Evolutionary conservation across 2,113 vertebrate genomes (phyloP).

Genomic region (Coreoperca whiteheadi): DNA sequence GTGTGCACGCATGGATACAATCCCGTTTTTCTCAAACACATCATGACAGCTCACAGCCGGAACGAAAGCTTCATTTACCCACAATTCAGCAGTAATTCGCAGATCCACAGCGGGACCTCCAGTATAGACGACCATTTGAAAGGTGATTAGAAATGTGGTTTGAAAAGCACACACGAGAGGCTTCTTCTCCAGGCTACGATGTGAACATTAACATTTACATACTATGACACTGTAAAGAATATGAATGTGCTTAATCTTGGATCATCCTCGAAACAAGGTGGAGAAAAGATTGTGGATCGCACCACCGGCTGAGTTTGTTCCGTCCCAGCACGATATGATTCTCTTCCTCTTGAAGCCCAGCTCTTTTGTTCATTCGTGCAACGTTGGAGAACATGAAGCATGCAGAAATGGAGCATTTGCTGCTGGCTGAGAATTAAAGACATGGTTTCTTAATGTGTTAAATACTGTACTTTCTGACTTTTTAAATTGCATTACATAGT

Average conservation of each 20-base stretch:
- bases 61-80: slow-evolving; percentile 80
- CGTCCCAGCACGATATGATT: slow-evolving; percentile 27
- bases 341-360: slow-evolving; percentile 23
- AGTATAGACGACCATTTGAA: slow-evolving; percentile 72
- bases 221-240: slow-evolving; percentile 33
- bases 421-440: slow-evolving; percentile 1
- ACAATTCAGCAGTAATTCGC: slow-evolving; percentile 78
- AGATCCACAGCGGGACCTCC: slow-evolving; percentile 65
- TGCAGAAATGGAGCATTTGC: slow-evolving; percentile 21
- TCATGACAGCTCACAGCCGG: slow-evolving; percentile 81
- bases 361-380: slow-evolving; percentile 6
- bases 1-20: slow-evolving; percentile 70
- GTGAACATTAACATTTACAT: slow-evolving; percentile 36
- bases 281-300: slow-evolving; percentile 27
- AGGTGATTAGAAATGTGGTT: slow-evolving; percentile 69
- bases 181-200: slow-evolving; percentile 12
- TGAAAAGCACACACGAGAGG: slow-evolving; percentile 31
- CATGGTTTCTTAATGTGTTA: neutral
- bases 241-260: slow-evolving; percentile 35
- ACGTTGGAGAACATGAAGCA: neutral
- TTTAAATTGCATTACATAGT: neutral
- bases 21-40: slow-evolving; percentile 71
- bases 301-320: slow-evolving; percentile 36
- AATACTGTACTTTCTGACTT: neutral
- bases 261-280: slow-evolving; percentile 39